Percentiles rank a stretch among this genome's conserved stretches.
Evolutionary conservation across 1,140 invertebrate species (phyloP).

Genomic region (Subanguina moxae): DNA sequence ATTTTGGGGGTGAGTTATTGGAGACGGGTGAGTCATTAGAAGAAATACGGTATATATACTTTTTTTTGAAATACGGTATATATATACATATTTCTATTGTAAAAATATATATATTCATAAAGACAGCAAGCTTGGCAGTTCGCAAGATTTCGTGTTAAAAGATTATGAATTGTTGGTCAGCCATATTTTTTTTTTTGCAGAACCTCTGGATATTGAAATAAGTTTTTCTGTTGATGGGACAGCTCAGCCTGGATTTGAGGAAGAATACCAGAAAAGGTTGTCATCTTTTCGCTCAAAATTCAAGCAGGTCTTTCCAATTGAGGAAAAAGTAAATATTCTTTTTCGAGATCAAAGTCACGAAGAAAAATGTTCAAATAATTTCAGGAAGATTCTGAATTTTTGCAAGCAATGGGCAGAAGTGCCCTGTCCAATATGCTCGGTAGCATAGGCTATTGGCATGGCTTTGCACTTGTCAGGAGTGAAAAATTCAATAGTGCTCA

Average conservation of each 20-base stretch:
- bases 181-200: too few species aligned
- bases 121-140: too few species aligned
- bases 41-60: too few species aligned
- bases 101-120: too few species aligned
- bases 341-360: background rate
- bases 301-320: conserved; percentile 21
- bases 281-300: background rate
- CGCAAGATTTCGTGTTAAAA: too few species aligned
- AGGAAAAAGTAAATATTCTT: conserved; percentile 4
- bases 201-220: background rate
- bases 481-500: background rate
- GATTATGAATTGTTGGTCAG: too few species aligned
- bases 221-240: background rate
- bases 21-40: too few species aligned
- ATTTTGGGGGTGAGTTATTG: too few species aligned
- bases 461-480: conserved; percentile 17
- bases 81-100: too few species aligned
- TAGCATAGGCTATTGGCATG: conserved; percentile 68
- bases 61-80: too few species aligned
- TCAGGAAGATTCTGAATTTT: conserved; percentile 14
- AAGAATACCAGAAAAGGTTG: conserved; percentile 10
- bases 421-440: conserved; percentile 80
- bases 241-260: background rate
- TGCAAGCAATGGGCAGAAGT: conserved; percentile 62
- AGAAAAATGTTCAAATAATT: conserved; percentile 1